Evolutionary conservation across 2,888 invertebrate genomes (phyloP), one percentile per base, ranked within the genome.

Genomic region (Eudemis profundana): DNA sequence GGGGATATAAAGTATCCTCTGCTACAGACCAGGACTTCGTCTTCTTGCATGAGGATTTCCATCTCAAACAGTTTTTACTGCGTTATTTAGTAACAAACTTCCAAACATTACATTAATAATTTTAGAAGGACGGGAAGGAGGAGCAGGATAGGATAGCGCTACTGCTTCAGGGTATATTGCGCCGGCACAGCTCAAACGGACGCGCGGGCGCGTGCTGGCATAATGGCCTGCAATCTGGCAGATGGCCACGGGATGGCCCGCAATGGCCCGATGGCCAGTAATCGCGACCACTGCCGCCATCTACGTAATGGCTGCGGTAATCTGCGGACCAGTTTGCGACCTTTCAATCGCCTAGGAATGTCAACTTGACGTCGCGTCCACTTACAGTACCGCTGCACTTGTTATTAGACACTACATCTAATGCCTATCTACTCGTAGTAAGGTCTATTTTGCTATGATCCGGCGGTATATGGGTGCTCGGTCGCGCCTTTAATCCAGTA

Each of bases 181-280:
- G 69, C 69, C 70, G 70, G 61, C 70, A 56, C 67, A 40, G 49
- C 60, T 68, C 68, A 62, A 68, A 62, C 60, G 69, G 70, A 68
- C 69, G 61, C 73, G 71, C 68, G 69, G 78, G 76, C 86, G 86
- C 86, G 85, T 85, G 86, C 85, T 77, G 70, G 70, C 68, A 74
- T 82, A 83, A 84, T 86, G 78, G 78, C 72, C 72, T 70, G 77
- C 79, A 81, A 85, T 85, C 81, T 76, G 72, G 78, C 79, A 77
- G 80, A 79, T 81, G 81, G 81, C 75, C 75, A 75, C 77, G 78
- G 78, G 57, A 57, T 53, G 49, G 62, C 44, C 57, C 40, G 40
- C 57, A 63, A 49, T 66, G 61, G 60, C 68, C 50, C 63, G 64
- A 81, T 78, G 81, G 75, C 71, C 73, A 73, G 79, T 78, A 83